Evolutionary conservation across 2,888 invertebrate species (phyloP).

Genomic region (Scelioninae gen. 2): DNA sequence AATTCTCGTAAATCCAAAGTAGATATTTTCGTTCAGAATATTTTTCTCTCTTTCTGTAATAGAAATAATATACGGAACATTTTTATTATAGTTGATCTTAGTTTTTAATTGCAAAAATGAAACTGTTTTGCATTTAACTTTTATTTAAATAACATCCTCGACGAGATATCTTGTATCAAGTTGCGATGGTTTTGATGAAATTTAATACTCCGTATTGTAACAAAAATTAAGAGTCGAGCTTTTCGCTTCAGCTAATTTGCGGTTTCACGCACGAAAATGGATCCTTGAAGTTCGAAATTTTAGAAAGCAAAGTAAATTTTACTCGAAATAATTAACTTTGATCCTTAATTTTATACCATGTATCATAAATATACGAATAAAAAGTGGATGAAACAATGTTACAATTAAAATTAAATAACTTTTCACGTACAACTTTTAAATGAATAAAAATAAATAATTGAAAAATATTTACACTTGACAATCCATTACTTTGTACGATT

Average conservation of each 20-base stretch:
- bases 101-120: neutral
- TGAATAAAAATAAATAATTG: too few relatives aligned
- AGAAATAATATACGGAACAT: too few relatives aligned
- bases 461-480: too few relatives aligned
- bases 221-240: conserved; percentile 2
- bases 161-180: conserved; percentile 2
- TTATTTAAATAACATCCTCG: neutral
- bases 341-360: too few relatives aligned
- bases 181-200: neutral
- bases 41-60: too few relatives aligned
- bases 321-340: conserved; percentile 5
- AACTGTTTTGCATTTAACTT: neutral
- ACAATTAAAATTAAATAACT: too few relatives aligned
- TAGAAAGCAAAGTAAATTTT: conserved; percentile 3
- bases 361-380: too few relatives aligned
- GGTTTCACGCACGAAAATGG: neutral
- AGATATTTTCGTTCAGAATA: too few relatives aligned
- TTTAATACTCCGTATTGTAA: conserved; percentile 1
- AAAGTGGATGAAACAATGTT: too few relatives aligned
- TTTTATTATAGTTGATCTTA: neutral
- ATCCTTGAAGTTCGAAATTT: conserved; percentile 2
- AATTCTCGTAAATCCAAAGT: too few relatives aligned
- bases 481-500: too few relatives aligned
- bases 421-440: too few relatives aligned
- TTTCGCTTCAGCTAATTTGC: conserved; percentile 15